Evolutionary conservation across 2,888 invertebrate species (phyloP), one percentile per base, ranked within the genome.

Genomic region (Candidula unifasciata): DNA sequence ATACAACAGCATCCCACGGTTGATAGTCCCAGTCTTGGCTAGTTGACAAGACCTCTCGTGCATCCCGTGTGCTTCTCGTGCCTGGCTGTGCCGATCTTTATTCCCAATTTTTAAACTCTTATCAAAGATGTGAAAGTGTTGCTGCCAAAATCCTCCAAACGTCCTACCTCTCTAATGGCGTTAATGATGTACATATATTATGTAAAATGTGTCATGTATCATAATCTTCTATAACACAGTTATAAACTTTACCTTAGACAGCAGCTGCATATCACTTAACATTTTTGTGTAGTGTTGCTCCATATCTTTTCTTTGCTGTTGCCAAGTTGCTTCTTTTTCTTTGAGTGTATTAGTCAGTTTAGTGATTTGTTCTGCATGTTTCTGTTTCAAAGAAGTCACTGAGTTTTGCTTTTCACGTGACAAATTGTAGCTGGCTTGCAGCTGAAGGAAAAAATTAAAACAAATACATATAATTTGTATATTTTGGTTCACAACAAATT

Each of bases 221-320:
- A n/a, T n/a, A n/a, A n/a, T n/a, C n/a, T 64, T 64, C 27, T 27
- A 16, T 6, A 64, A n/a, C 8, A 64, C 33, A 30, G 30, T 74
- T 33, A 24, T 71, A 37, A 27, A 44, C 44, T 60, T 3, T 74
- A 82, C 73, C 64, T 66, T 60, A 60, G 82, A 54, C 16, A 91
- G 88, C n/a, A 89, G 86, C 86, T 93, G 92, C 80, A 93, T 83
- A 80, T 92, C 93, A 52, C 88, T 85, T 57, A 93, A 87, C 69
- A 92, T 87, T 82, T 91, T 90, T 74, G 87, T 89, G 87, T 93
- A 93, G 84, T 93, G 92, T 64, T 89, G 88, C 86, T 93, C 92
- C 77, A 93, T 87, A 71, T 93, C 93, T 54, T 91, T 89, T 84
- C 91, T 93, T 88, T 93, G 93, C 86, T 90, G 90, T 74, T 88